These are phyloP conservation scores for Halesus radiatus DNA, from an alignment of 1,140 invertebrate genomes.

Conservation along the genomic window DNA sequence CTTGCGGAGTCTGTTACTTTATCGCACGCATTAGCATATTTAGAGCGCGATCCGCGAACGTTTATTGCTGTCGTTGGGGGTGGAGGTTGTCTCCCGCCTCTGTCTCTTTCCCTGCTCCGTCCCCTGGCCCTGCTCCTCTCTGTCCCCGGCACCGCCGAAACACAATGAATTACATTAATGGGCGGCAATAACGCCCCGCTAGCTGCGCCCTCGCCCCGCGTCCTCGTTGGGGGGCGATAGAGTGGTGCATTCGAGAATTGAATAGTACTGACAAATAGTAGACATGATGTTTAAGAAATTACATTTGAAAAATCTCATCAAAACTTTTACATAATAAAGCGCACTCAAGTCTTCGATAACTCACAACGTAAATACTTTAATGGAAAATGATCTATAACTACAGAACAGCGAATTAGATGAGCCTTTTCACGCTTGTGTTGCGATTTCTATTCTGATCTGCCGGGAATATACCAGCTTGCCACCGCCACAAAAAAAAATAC, in stretches of 20 bases:
- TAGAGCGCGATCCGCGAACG: conserved; percentile 57
- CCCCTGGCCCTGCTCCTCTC: background rate
- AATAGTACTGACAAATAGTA: background rate
- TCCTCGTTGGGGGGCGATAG: conserved; percentile 17
- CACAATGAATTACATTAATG: conserved; percentile 59
- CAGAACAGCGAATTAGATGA: too few relatives aligned
- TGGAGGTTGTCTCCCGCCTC: conserved; percentile 39
- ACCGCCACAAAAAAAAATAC: too few relatives aligned
- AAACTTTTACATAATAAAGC: too few relatives aligned
- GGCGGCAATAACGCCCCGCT: conserved; percentile 56
- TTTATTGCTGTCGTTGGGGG: conserved; percentile 57
- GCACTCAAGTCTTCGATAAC: too few relatives aligned
- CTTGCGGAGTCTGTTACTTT: conserved; percentile 47
- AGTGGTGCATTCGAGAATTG: conserved; percentile 4
- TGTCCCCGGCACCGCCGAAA: conserved; percentile 54
- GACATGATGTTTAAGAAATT: too few relatives aligned
- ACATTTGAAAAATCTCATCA: too few relatives aligned
- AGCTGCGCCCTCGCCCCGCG: conserved; percentile 37
- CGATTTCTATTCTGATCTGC: too few relatives aligned
- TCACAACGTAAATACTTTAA: too few relatives aligned
- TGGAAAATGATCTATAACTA: too few relatives aligned
- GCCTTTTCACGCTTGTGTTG: too few relatives aligned
- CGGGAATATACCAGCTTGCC: too few relatives aligned
- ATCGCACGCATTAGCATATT: conserved; percentile 58
- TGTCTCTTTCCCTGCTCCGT: conserved; percentile 32